A percentile compares a stretch with the other conserved stretches of the same genome.
phyloP scores from a whole-genome alignment of 2,888 invertebrate genomes.

The Philonicus albiceps region DNA sequence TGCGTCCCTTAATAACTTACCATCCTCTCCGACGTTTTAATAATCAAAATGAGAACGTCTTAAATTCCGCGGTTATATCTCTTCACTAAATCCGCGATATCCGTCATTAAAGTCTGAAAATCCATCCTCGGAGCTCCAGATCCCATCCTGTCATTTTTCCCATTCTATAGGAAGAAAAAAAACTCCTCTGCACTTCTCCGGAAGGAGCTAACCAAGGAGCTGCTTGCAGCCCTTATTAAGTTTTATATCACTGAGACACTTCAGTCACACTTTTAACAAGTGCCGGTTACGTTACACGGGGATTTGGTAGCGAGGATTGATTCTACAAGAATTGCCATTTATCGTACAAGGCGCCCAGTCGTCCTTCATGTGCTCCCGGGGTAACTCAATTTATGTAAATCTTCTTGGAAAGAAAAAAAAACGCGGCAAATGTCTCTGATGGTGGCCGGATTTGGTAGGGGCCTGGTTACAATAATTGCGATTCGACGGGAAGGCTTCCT shows the following conservation, averaged over 20 bases:
- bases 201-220: neutral
- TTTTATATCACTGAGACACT: neutral
- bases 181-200: neutral
- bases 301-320: slow-evolving; percentile 1
- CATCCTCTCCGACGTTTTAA: neutral
- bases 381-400: neutral
- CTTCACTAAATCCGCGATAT: neutral
- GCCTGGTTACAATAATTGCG: neutral
- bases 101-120: neutral
- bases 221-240: neutral
- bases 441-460: neutral
- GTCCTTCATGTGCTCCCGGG: neutral
- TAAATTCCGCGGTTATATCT: neutral
- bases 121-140: neutral
- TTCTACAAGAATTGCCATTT: neutral
- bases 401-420: neutral
- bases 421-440: neutral
- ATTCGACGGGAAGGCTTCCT: neutral
- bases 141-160: neutral
- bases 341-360: neutral
- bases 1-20: neutral
- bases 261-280: slow-evolving; percentile 1
- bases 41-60: neutral
- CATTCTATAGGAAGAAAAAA: neutral
- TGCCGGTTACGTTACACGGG: neutral